Evolutionary conservation across 2,113 vertebrate species (phyloP).

Genomic region (Mormyrus iriodes): DNA sequence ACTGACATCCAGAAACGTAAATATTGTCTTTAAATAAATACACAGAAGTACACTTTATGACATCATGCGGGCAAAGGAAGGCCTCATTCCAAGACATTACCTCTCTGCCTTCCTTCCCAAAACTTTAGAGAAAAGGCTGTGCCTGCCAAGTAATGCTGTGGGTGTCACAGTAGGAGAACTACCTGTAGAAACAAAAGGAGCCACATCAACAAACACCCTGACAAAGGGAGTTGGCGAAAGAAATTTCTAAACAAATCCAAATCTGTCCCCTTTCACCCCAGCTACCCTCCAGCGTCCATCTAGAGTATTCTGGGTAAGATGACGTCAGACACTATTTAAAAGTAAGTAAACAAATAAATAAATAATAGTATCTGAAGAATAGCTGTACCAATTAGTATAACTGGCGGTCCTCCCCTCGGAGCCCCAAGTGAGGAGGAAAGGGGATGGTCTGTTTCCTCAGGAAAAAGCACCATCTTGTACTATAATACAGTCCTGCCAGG

Average conservation of each 20-base stretch:
- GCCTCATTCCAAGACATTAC: slow-evolving; percentile 28
- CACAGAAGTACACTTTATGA: not conserved
- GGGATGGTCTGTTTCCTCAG: slow-evolving; percentile 49
- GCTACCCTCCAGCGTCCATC: slow-evolving; percentile 16
- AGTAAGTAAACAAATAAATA: slow-evolving; percentile 13
- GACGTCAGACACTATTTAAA: slow-evolving; percentile 9
- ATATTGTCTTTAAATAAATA: not conserved
- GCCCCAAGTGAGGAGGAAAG: slow-evolving; percentile 37
- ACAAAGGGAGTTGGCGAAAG: slow-evolving; percentile 20
- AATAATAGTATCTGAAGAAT: slow-evolving; percentile 16
- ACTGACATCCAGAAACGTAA: not conserved
- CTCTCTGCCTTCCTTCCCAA: not conserved
- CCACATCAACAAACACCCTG: slow-evolving; percentile 39
- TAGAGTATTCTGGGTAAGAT: slow-evolving; percentile 1
- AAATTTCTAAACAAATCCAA: slow-evolving; percentile 25
- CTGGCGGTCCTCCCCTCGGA: slow-evolving; percentile 8
- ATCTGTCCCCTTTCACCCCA: slow-evolving; percentile 17
- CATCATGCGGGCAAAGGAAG: slow-evolving; percentile 24
- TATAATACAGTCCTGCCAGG: slow-evolving; percentile 44
- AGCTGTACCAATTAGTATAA: slow-evolving; percentile 23
- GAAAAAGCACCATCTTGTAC: slow-evolving; percentile 48
- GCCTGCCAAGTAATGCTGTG: slow-evolving; percentile 3
- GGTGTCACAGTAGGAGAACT: slow-evolving; percentile 31
- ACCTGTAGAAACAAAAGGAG: slow-evolving; percentile 26
- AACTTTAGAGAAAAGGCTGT: not conserved